Evolutionary conservation across 2,113 vertebrate genomes (phyloP).

Genomic region (Limanda limanda): DNA sequence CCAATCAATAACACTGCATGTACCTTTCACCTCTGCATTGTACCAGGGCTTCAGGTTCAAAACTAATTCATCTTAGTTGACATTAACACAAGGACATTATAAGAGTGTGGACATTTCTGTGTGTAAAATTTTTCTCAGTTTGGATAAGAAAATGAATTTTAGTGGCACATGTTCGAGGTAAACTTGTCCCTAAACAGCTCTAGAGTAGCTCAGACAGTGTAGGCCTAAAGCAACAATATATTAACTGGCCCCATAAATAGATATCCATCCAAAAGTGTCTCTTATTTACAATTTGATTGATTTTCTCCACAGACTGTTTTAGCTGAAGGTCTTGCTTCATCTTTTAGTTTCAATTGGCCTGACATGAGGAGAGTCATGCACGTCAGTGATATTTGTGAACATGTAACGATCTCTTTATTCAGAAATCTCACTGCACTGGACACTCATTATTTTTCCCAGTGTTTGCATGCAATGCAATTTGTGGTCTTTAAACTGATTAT

Average conservation of each 20-base stretch:
- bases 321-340: slow-evolving; percentile 46
- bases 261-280: slow-evolving; percentile 33
- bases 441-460: slow-evolving; percentile 31
- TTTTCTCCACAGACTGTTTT: slow-evolving; percentile 31
- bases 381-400: slow-evolving; percentile 33
- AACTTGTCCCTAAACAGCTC: neutral
- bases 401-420: neutral
- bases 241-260: slow-evolving; percentile 46
- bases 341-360: slow-evolving; percentile 55
- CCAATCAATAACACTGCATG: neutral
- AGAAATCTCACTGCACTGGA: neutral
- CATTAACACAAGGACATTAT: neutral
- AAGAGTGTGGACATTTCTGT: neutral
- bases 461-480: neutral
- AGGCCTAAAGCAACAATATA: slow-evolving; percentile 17
- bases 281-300: slow-evolving; percentile 41
- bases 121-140: neutral
- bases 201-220: slow-evolving; percentile 1
- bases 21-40: neutral
- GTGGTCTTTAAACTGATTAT: neutral
- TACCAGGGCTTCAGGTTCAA: neutral
- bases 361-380: slow-evolving; percentile 29
- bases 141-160: neutral
- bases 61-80: neutral
- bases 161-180: neutral